Conservation (phyloP, 1,140 invertebrate species). For the Pseudachorutes palmiensis region DNA sequence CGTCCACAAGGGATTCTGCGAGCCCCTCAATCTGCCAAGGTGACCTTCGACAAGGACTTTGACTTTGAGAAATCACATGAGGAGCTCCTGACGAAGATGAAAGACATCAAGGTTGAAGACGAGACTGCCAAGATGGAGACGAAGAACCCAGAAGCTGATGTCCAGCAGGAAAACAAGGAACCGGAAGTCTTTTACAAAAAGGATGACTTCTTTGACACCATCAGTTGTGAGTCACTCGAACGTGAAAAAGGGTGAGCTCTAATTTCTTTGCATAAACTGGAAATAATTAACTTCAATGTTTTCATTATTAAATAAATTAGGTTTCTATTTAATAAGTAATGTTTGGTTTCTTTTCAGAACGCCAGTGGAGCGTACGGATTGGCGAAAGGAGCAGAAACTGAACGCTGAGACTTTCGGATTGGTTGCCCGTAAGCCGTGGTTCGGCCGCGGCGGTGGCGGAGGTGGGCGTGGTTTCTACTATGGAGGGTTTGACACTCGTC, state of each 20-base stretch:
- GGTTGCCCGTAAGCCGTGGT: too few relatives aligned
- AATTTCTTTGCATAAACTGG: background rate
- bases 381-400: constrained; percentile 91
- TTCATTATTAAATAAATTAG: too few relatives aligned
- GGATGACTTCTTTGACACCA: constrained; percentile 97
- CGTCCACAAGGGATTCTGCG: constrained; percentile 32
- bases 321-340: too few relatives aligned
- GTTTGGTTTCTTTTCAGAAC: constrained; percentile 6
- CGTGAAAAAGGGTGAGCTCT: constrained; percentile 64
- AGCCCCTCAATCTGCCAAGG: constrained; percentile 48
- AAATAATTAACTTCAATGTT: too few relatives aligned
- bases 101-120: constrained; percentile 63
- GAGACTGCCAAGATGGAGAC: constrained; percentile 64
- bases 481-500: too few relatives aligned
- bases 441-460: too few relatives aligned
- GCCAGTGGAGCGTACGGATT: constrained; percentile 65
- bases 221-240: constrained; percentile 95
- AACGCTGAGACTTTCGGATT: constrained; percentile 61
- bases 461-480: too few relatives aligned
- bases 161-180: constrained; percentile 55
- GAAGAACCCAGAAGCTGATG: too few relatives aligned
- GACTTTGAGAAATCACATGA: constrained; percentile 97
- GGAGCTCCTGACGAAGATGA: constrained; percentile 66
- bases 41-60: constrained; percentile 91
- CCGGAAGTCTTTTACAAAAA: constrained; percentile 71